phyloP scores from a whole-genome alignment of 2,113 vertebrate species.

The Patagioenas fasciata region DNA sequence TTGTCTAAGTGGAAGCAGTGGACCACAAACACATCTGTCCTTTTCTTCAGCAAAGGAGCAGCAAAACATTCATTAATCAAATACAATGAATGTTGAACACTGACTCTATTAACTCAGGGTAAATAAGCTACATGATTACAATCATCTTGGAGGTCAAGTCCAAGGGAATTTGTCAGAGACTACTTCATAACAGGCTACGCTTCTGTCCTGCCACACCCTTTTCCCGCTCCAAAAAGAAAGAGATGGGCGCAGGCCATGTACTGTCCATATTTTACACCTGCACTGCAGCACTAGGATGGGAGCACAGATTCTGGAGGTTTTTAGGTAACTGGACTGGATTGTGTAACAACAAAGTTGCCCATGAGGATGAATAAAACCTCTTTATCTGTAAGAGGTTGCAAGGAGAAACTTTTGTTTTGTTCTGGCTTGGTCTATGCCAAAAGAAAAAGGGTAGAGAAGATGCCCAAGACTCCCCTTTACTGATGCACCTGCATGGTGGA shows the following conservation, averaged over 20 bases:
- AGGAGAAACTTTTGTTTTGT: background rate
- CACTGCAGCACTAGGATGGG: background rate
- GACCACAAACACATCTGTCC: conserved; percentile 4
- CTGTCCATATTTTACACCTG: background rate
- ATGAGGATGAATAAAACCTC: background rate
- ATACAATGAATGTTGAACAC: conserved; percentile 28
- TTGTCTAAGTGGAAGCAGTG: conserved; percentile 32
- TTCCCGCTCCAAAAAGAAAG: background rate
- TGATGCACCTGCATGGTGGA: accelerated
- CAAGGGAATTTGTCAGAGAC: conserved; percentile 7
- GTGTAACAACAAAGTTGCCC: background rate
- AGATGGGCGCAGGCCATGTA: background rate
- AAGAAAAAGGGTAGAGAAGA: background rate
- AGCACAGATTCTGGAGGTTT: background rate
- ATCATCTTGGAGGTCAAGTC: background rate
- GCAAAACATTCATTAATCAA: conserved; percentile 54
- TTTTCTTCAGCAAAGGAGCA: conserved; percentile 14
- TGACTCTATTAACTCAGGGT: conserved; percentile 11
- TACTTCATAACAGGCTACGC: background rate
- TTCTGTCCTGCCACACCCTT: background rate
- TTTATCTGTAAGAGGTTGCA: background rate
- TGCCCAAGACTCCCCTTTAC: background rate
- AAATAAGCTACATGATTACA: conserved; percentile 32
- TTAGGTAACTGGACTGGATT: background rate
- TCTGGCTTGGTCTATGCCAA: background rate